Evolutionary conservation across 2,888 invertebrate species (phyloP), one percentile per base, ranked within the genome.

Genomic region (Apotomis capreana): DNA sequence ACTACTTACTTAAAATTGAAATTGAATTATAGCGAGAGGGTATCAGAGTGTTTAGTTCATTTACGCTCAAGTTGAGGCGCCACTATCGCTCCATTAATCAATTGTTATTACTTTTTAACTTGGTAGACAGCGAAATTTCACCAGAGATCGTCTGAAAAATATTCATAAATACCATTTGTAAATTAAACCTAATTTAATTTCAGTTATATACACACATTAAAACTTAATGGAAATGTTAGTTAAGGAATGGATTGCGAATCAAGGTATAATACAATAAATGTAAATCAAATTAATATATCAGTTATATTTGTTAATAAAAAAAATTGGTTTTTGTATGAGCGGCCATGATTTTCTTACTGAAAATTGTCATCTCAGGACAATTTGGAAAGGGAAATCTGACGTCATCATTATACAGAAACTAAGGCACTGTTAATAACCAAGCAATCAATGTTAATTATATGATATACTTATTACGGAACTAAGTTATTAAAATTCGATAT

Each of bases 121-220:
- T 49, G 49, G 5, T 40, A 40, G 10, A 61, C 51, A 44, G 15
- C 3, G 12, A 26, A 55, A 55, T 13, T 8, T 49, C 49, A 10
- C 59, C 51, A 59, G 63, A 58, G 59, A 72, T 64, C 72, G 49
- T 46, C 62, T 68, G 55, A 57, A 73, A 69, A 59, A 68, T 63
- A 44, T 65, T 55, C 60, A 61, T 65, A 72, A 57, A 73, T 59
- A 69, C 46, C n/a, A 59, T 55, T 63, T 63, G 6, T 70, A 63
- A 68, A 36, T 63, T 59, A 63, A 72, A 68, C 57, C 36, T 62
- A 63, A 26, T 52, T 78, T 82, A 83, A 83, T 81, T 83, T 77
- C 78, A 80, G 81, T 87, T 89, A 88, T 88, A 79, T 89, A 89
- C 87, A 88, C 70, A 75, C 74, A 74, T 77, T 74, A 73, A 78